Evolutionary conservation across 2,113 vertebrate species (phyloP), one percentile per base, ranked within the genome.

Genomic region (Callipepla squamata): DNA sequence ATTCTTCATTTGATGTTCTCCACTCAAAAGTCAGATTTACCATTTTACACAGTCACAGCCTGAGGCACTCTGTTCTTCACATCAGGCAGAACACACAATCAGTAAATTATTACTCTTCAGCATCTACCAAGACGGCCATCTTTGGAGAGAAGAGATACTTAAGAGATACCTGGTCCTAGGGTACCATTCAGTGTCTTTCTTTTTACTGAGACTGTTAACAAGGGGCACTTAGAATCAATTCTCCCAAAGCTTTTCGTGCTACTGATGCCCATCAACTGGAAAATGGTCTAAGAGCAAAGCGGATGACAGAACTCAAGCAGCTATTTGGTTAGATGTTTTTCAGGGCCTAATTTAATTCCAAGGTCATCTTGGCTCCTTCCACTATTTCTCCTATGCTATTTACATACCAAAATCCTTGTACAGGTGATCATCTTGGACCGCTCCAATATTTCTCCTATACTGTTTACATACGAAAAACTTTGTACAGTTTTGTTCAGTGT

Each of bases 31-130:
- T 23, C 50, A 8, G 2, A 5, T n/a, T 79, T 76, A 79, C 45
- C 25, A 19, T 82, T 66, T 61, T 53, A 42, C 32, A 32, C 42
- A 93, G 63, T 44, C 47, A 66, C 84, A 92, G 66, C 82, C 93
- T 50, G 72, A 74, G 68, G 78, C 53, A 0, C 26, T 66, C 55
- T 57, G 48, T 34, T 82, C n/a, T 25, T 80, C 50, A 25, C 67
- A 82, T 91, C 63, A 87, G 81, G 51, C 47, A 86, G 15, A 2
- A 2, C 8, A 69, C 45, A 72, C 8, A 91, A 93, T 79, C 77
- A 92, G 40, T 40, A 89, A 81, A 92, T 84, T 90, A 66, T 34
- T 92, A 65, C 51, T 81, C 48, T 89, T 89, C 66, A 79, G 63
- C 67, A 73, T 80, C 63, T 55, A 42, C 81, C 40, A 47, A 79